Evolutionary conservation across 2,113 vertebrate genomes (phyloP).

Genomic region (Meleagris gallopavo): DNA sequence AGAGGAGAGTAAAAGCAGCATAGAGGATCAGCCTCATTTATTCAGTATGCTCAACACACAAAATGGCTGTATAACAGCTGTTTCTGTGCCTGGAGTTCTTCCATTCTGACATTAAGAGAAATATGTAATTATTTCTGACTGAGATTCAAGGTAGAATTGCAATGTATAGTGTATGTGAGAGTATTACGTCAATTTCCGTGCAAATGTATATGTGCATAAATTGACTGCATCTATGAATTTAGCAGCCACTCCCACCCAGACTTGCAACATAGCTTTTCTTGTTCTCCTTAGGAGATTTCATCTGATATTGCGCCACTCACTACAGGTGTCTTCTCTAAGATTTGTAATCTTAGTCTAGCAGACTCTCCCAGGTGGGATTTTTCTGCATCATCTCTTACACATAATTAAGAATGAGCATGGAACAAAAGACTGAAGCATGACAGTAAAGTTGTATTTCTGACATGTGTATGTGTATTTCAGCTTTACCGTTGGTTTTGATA

Average conservation of each 20-base stretch:
- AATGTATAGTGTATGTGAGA: not conserved
- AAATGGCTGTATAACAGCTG: constrained; percentile 33
- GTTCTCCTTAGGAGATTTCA: constrained; percentile 42
- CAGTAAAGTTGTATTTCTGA: not conserved
- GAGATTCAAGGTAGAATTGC: not conserved
- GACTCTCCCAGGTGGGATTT: constrained; percentile 18
- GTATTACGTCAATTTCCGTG: not conserved
- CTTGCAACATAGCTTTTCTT: constrained; percentile 31
- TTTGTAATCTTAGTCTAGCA: constrained; percentile 30
- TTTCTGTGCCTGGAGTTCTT: constrained; percentile 3
- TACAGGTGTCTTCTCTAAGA: constrained; percentile 45
- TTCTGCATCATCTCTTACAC: not conserved
- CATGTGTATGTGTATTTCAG: not conserved
- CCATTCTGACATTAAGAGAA: constrained; percentile 17
- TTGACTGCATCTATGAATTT: constrained; percentile 27
- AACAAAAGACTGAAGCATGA: not conserved
- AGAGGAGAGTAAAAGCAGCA: not conserved
- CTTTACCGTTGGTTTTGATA: not conserved
- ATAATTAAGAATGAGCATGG: not conserved
- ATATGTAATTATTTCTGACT: constrained; percentile 34
- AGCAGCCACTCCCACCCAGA: not conserved
- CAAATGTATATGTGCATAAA: not conserved
- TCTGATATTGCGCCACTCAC: not conserved
- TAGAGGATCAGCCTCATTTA: constrained; percentile 13
- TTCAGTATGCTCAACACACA: not conserved